phyloP scores from a whole-genome alignment of 2,888 invertebrate species.

The Timandra comae region DNA sequence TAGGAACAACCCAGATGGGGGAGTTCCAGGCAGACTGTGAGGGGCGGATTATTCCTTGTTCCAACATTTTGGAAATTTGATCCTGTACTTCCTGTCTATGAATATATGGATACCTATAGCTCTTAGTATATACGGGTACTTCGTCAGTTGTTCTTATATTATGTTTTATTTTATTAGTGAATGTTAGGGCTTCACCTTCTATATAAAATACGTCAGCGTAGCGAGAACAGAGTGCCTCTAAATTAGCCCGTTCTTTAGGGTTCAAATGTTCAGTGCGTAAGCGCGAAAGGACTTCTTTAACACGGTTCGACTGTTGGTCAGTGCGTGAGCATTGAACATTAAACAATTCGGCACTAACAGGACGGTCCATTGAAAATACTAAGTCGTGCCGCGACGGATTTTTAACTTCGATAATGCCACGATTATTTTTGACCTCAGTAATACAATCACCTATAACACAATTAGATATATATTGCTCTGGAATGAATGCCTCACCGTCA shows the following conservation, averaged over 20 bases:
- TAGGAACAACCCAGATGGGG: slow-evolving; percentile 24
- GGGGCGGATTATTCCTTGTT: slow-evolving; percentile 1
- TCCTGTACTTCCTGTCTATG: slow-evolving; percentile 12
- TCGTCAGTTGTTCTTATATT: slow-evolving; percentile 7
- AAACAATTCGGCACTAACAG: slow-evolving; percentile 15
- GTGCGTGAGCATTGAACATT: slow-evolving; percentile 17
- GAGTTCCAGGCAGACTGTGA: slow-evolving; percentile 18
- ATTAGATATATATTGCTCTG: slow-evolving; percentile 18
- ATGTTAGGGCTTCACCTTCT: slow-evolving; percentile 13
- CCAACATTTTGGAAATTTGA: slow-evolving; percentile 11
- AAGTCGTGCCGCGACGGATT: slow-evolving; percentile 21
- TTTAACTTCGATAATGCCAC: slow-evolving; percentile 18
- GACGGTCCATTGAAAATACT: slow-evolving; percentile 21
- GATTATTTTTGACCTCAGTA: slow-evolving; percentile 18
- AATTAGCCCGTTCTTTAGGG: slow-evolving; percentile 23
- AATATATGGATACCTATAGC: slow-evolving; percentile 9
- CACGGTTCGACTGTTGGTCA: slow-evolving; percentile 7
- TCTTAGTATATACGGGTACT: slow-evolving; percentile 10
- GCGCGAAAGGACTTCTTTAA: slow-evolving; percentile 17
- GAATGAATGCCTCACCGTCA: slow-evolving; percentile 18
- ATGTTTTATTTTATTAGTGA: slow-evolving; percentile 22
- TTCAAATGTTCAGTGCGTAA: slow-evolving; percentile 29
- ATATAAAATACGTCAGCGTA: slow-evolving; percentile 23
- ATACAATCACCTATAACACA: slow-evolving; percentile 22
- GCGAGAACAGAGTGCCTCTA: slow-evolving; percentile 12